Percentiles rank a stretch among this genome's conserved stretches.
These are phyloP conservation scores for Aselliscus stoliczkanus DNA, from an alignment of 2,797 vertebrate species.

Conservation along the genomic window DNA sequence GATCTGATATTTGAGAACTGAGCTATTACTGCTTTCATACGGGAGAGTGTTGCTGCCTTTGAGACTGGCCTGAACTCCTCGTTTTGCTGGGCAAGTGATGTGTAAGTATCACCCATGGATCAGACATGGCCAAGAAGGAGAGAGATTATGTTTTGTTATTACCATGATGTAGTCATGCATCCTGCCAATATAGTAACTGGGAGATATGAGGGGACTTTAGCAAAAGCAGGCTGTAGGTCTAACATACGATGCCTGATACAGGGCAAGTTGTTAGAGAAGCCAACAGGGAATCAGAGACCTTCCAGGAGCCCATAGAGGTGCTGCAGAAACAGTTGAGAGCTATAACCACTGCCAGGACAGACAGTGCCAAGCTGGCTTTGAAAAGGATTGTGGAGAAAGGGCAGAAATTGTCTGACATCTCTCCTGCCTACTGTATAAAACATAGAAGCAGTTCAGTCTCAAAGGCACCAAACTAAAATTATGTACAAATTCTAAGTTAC, in stretches of 20 bases:
- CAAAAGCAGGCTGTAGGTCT: background rate
- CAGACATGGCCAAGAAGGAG: background rate
- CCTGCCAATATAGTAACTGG: background rate
- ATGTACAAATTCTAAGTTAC: background rate
- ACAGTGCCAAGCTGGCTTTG: background rate
- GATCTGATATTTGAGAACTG: background rate
- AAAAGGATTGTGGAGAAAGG: background rate
- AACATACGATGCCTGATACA: background rate
- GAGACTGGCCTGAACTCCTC: background rate
- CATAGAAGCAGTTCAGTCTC: background rate
- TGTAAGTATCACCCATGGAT: background rate
- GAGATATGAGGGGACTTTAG: background rate
- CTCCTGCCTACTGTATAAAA: background rate
- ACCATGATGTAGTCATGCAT: background rate
- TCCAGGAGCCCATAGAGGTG: background rate
- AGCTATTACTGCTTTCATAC: background rate
- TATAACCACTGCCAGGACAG: background rate
- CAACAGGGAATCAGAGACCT: background rate
- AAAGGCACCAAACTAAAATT: background rate
- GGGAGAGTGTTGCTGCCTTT: background rate
- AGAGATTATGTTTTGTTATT: background rate
- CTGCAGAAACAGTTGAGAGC: background rate
- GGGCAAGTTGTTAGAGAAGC: background rate
- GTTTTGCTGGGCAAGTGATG: background rate
- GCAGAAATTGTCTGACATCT: background rate